Evolutionary conservation across 1,140 invertebrate species (phyloP), one percentile per base, ranked within the genome.

Genomic region (Cydia amplana): DNA sequence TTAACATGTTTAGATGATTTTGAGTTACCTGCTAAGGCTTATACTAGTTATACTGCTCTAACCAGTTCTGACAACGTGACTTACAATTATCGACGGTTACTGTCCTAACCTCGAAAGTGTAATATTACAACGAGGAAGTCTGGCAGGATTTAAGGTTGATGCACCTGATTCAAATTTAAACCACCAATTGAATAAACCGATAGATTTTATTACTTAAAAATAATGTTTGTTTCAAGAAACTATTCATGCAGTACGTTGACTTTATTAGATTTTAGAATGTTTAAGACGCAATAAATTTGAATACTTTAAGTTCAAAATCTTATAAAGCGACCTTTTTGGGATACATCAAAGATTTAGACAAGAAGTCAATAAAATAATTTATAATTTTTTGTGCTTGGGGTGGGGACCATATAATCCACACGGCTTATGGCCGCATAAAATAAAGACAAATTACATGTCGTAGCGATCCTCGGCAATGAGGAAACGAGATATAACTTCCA

Each of bases 141-240:
- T 60, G 55, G 0, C 20, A 60, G 55, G 55, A 60, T 60, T 60
- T 51, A 60, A 60, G 55, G 55, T 60, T 60, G 23, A 60, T 23
- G 55, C 55, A 60, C 55, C 20, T 60, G 16, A 55, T 55, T 55
- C 51, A 18, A 60, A 60, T 51, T 51, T 51, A 18, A 51, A 18
- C 49, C 46, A n/a, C 51, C 55, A 60, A 60, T 60, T 60, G 55
- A 60, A 60, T 23, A 60, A 60, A 60, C 55, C 23, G 55, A 60
- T 60, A 60, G 55, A 60, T 9, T 55, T 55, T 60, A 60, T 60
- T 23, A 23, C 51, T 55, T 55, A 18, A 55, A 60, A 60, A 60
- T 10, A 10, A 60, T 23, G 55, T 9, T 60, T 23, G 7, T 7
- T 18, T 9, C 7, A 16, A 4, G 18, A 60, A 23, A 23, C 7